phyloP scores from a whole-genome alignment of 2,797 vertebrate genomes.

The Pangasius larnaudii region DNA sequence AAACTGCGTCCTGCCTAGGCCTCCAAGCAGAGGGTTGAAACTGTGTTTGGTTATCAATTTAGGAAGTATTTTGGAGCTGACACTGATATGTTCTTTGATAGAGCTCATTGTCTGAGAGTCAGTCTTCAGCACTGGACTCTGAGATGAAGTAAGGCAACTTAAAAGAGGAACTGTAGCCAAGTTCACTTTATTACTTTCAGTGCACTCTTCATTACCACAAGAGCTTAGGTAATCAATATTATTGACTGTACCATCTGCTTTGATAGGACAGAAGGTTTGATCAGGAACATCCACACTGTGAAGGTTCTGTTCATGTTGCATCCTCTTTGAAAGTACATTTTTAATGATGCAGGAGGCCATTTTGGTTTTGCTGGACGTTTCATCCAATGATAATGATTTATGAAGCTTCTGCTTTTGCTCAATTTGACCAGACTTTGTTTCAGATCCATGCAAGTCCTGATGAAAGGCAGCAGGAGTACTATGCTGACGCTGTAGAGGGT shows the following conservation, averaged over 20 bases:
- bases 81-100: slow-evolving; percentile 46
- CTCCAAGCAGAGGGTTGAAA: slow-evolving; percentile 43
- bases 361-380: slow-evolving; percentile 75
- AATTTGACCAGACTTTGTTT: slow-evolving; percentile 35
- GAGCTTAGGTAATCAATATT: slow-evolving; percentile 30
- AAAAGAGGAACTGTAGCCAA: slow-evolving; percentile 2
- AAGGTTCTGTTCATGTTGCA: slow-evolving; percentile 80
- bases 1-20: slow-evolving; percentile 35
- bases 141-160: slow-evolving; percentile 17
- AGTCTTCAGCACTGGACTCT: slow-evolving; percentile 37
- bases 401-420: slow-evolving; percentile 71
- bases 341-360: slow-evolving; percentile 85
- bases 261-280: slow-evolving; percentile 37
- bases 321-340: slow-evolving; percentile 84
- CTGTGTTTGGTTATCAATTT: slow-evolving; percentile 54
- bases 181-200: slow-evolving; percentile 37
- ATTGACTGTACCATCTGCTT: slow-evolving; percentile 31
- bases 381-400: slow-evolving; percentile 83
- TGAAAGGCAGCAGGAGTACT: slow-evolving; percentile 70
- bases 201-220: slow-evolving; percentile 35
- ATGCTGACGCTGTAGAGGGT: slow-evolving; percentile 73
- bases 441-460: slow-evolving; percentile 28
- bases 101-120: slow-evolving; percentile 34
- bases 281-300: slow-evolving; percentile 64
- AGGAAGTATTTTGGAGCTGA: slow-evolving; percentile 54